These are phyloP conservation scores for Amazona vittata DNA, from an alignment of 2,113 vertebrate genomes.

Conservation along the genomic window DNA sequence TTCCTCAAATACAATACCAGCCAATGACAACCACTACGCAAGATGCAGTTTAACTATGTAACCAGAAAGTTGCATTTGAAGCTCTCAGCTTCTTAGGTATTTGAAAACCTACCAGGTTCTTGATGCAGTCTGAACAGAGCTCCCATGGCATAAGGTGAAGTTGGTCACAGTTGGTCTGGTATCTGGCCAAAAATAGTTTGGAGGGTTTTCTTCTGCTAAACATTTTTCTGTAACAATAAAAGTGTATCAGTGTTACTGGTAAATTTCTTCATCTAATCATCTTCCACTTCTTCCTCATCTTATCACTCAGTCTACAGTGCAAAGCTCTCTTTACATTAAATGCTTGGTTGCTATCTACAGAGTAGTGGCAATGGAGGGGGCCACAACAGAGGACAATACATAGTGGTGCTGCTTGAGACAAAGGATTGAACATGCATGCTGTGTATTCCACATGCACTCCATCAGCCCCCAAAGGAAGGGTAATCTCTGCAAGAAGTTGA, in stretches of 20 bases:
- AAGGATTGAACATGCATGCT: accelerated
- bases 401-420: background rate
- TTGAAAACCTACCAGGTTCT: slow-evolving; percentile 85
- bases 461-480: background rate
- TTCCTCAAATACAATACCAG: background rate
- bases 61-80: background rate
- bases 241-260: background rate
- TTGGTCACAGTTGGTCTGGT: slow-evolving; percentile 74
- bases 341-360: background rate
- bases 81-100: background rate
- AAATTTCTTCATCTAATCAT: background rate
- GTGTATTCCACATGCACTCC: background rate
- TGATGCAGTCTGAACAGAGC: slow-evolving; percentile 78
- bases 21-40: background rate
- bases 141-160: slow-evolving; percentile 78
- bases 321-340: background rate
- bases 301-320: background rate
- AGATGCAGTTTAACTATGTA: background rate
- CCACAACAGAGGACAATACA: background rate
- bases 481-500: background rate
- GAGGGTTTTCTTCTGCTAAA: slow-evolving; percentile 68
- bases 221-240: slow-evolving; percentile 79
- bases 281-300: background rate
- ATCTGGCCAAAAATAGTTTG: slow-evolving; percentile 83
- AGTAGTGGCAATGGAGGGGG: background rate